Base-by-base conservation (phyloP, 92 coral and sea anemone genomes). In the Heliopora coerulea region DNA sequence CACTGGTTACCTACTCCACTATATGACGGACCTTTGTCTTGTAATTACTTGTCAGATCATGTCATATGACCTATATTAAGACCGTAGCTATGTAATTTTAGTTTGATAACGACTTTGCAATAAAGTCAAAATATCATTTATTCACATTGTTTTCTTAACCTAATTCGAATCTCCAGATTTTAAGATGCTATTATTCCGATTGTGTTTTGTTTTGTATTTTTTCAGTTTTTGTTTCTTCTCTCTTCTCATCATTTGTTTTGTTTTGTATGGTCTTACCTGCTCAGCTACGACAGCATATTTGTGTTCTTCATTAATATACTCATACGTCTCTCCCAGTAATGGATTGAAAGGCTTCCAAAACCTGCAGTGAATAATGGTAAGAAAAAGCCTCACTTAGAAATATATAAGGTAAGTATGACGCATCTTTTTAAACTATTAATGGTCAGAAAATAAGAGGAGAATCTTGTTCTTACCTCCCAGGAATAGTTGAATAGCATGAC, bases 341-440 rank as follows among this genome's bases (percentile, higher is more conserved):
- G 98, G 98, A 65, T 93, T 93, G 63, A 93, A 93, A 25, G 98
- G 98, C 81, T 93, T 93, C 96, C 98, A 89, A 80, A 93, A 93
- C 81, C 98, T 93, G 75, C 41, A 68, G 52, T 29, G 33, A 56
- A 56, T 3, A 56, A 13, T 56, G 2, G 12, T 4, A 37, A 37
- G 11, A 4, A 37, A 37, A 4, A 4, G 42, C 11, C 11, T 37
- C 4, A 39, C 7, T 29, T 73, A 23, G 27, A 6, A 28, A 17
- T 18, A 75, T 33, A 41, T 1, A 24, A 32, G n/a, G 17, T 46
- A 46, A 46, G 5, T 37, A 37, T 37, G 6, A 57, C 14, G 7
- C 49, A 12, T 19, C 18, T 13, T 12, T 32, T 25, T 76, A 37
- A 31, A n/a, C n/a, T n/a, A n/a, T n/a, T n/a, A n/a, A n/a, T n/a